phyloP scores from a whole-genome alignment of 2,113 vertebrate species.

The Cynopterus brachyotis region DNA sequence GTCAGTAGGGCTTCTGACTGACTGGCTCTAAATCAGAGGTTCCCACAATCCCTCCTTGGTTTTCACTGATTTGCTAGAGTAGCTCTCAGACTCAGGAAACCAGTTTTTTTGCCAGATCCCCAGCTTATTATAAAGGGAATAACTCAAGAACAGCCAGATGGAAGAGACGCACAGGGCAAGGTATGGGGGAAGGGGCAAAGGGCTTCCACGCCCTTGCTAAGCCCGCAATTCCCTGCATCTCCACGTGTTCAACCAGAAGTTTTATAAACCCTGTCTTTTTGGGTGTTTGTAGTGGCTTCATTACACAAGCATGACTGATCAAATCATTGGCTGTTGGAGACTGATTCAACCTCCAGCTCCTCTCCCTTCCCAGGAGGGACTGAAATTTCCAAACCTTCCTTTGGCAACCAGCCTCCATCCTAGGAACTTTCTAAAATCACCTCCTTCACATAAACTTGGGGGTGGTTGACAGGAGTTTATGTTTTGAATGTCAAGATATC shows the following conservation, averaged over 20 bases:
- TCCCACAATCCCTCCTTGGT: background rate
- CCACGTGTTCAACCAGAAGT: rapidly evolving
- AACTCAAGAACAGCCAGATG: background rate
- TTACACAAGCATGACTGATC: background rate
- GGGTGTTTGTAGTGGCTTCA: background rate
- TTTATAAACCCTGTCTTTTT: background rate
- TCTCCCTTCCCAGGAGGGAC: background rate
- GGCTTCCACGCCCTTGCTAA: background rate
- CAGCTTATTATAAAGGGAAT: background rate
- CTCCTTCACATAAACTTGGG: background rate
- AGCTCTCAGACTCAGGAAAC: background rate
- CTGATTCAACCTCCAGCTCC: background rate
- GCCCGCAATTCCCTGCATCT: background rate
- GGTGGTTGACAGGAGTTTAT: background rate
- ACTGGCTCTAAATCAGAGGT: too few species aligned
- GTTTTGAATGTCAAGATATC: background rate
- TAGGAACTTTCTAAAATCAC: background rate
- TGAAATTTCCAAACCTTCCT: background rate
- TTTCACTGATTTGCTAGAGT: background rate
- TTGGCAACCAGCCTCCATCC: background rate
- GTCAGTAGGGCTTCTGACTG: background rate
- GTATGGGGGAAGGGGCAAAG: background rate
- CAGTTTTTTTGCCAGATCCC: background rate
- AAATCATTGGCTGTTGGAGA: background rate
- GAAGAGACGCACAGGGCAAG: background rate